Base-by-base conservation (phyloP, 37 sponge, comb jelly and placozoan genomes). In the Axinella damicornis region DNA sequence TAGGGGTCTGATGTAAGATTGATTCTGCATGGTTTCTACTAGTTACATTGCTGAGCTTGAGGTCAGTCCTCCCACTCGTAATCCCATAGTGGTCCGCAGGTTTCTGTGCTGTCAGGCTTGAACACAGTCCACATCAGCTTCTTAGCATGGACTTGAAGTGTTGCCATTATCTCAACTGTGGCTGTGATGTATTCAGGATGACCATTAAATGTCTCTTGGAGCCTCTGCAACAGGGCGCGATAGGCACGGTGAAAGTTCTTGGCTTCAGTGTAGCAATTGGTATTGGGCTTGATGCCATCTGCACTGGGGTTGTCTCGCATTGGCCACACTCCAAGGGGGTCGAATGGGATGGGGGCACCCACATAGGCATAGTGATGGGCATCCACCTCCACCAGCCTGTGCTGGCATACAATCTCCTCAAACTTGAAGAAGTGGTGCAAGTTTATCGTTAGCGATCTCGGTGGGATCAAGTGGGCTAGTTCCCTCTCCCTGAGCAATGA, bases 401-500 rank as follows among this genome's bases (percentile, higher is more conserved):
- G 61, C 30, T 58, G 41, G 65, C 92, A 91, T 5, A 76, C 94
- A 40, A 93, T 80, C 52, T 89, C 87, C 39, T 84, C 77, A 76
- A 76, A 59, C 59, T 76, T 76, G 36, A 22, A 76, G 62, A 59
- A 76, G 33, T 57, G 54, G 66, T n/a, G 37, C 27, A 56, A 56
- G 57, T 19, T 56, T 18, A 15, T 18, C 57, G 15, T 19, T 18
- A 18, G 15, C 57, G 57, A 19, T 18, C 17, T 56, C 15, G 15
- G 32, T 72, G 36, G 92, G 92, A 69, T 87, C 72, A 11, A 77
- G 27, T 2, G 37, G 72, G 16, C 60, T 35, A 59, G 83, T 30
- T 65, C 87, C 87, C 76, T 91, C 87, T 17, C 91, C 91, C 34
- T 91, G 87, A 32, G 79, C 86, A n/a, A 63, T 36, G n/a, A 91